A percentile compares a stretch with the other conserved stretches of the same genome.
phyloP scores from a whole-genome alignment of 30 jellyfish, hydroid and myxozoan species.

The Hydractinia echinata region DNA sequence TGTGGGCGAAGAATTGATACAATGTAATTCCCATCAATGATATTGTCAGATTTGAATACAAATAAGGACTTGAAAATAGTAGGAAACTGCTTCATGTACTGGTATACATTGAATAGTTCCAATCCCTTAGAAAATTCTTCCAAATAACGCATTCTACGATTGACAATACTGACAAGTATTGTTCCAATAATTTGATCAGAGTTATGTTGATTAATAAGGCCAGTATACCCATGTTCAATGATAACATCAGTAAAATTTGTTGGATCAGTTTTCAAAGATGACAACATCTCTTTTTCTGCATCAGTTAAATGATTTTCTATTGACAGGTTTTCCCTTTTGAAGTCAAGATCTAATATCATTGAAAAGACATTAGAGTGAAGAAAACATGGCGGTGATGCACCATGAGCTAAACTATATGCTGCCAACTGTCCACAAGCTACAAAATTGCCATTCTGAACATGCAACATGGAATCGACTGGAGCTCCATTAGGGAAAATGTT shows the following conservation, averaged over 20 bases:
- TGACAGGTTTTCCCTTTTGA: neutral
- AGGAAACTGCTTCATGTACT: too few species aligned
- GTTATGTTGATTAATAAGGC: conserved; percentile 21
- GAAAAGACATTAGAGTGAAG: neutral
- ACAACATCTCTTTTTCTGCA: neutral
- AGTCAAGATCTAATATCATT: neutral
- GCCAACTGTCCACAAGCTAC: conserved; percentile 40
- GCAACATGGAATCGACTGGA: conserved; percentile 25
- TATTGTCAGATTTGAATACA: too few species aligned
- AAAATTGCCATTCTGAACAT: conserved; percentile 47
- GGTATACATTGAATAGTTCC: too few species aligned
- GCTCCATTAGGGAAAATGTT: conserved; percentile 39
- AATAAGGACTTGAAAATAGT: too few species aligned
- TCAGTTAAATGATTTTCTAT: conserved; percentile 14
- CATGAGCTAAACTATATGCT: conserved; percentile 41
- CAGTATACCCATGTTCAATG: conserved; percentile 44
- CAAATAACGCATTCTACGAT: too few species aligned
- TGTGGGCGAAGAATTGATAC: too few species aligned
- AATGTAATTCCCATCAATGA: too few species aligned
- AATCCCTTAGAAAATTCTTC: too few species aligned
- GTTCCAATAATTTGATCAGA: neutral
- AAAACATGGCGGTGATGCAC: conserved; percentile 48
- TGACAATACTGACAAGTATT: neutral
- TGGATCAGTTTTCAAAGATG: neutral
- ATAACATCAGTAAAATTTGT: conserved; percentile 30